Evolutionary conservation across 2,797 vertebrate genomes (phyloP), one percentile per base, ranked within the genome.

Genomic region (Pteronotus mesoamericanus): DNA sequence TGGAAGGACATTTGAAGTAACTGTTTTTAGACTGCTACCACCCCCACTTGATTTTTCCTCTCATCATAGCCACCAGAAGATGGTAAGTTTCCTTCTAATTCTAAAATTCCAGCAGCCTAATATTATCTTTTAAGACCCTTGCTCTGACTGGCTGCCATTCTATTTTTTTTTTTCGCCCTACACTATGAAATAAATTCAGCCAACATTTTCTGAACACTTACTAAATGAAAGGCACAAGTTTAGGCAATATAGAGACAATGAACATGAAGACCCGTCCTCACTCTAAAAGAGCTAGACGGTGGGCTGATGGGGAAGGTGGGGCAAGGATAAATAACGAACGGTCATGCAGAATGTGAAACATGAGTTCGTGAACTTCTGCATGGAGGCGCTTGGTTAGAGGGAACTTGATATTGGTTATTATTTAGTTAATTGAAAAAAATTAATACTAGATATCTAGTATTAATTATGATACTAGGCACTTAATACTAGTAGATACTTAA

Each of bases 51-150:
- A 18, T 24, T 59, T 55, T 51, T 57, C 29, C n/a, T 80, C 8
- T 82, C 16, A 29, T 93, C 32, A 9, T 53, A 61, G 32, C 42
- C 69, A 68, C 21, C 57, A 42, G 10, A 72, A 80, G 21, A 51
- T 59, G 22, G 37, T 61, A 69, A 64, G 37, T 0, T 42, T 83
- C 64, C 14, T 53, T 34, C 75, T 34, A 42, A 59, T 48, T 39
- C 34, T 84, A 48, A 93, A 91, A 89, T 94, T 78, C 69, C 24
- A 61, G 42, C 24, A 82, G 12, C 55, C 75, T 75, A n/a, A 61
- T 42, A 34, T 42, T 75, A 3, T 21, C 46, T 32, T 84, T 86
- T 66, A 75, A 94, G 87, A 53, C 18, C 19, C 37, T 84, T 44
- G 9, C 10, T 94, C 64, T 75, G 61, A 75, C 32, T 71, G 53